Evolutionary conservation across 2,797 vertebrate genomes (phyloP), one percentile per base, ranked within the genome.

Genomic region (Liasis olivaceus): DNA sequence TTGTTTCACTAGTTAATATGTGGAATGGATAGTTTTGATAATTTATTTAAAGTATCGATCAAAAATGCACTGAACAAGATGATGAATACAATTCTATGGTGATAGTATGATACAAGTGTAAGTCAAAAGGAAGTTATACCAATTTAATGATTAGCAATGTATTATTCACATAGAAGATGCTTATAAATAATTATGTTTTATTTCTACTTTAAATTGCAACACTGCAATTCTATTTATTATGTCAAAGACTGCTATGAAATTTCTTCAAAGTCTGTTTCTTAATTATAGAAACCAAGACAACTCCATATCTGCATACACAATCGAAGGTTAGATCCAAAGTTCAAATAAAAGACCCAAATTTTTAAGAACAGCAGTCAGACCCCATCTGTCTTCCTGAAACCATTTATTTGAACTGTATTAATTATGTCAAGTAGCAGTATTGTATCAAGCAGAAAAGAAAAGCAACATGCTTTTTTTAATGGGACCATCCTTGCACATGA

Each of bases 51-150:
- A 92, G 94, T 6, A 47, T 24, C 0, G 0, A 84, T 28, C 89
- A 36, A 77, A 96, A 84, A 22, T 72, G 87, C 91, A 85, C 91
- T 91, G 13, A 93, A 93, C 91, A 93, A 85, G 4, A 62, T 85
- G 92, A 90, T 36, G 54, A 59, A 93, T 92, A 92, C 63, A 92
- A 42, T 5, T 22, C 56, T 87, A 60, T 85, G 0, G 24, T 90
- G 91, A 86, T 60, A 92, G 59, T 69, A 54, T 0, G 8, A 62
- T 12, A 93, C 11, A 6, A 14, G 15, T 81, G 86, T 11, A 2
- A 15, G 66, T 93, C 26, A 86, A 54, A 59, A 63, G 8, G 77
- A 0, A 0, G 0, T 54, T 2, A 91, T 47, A 26, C 59, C 66
- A 63, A 95, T 94, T 94, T 89, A 28, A 66, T 36, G 56, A 86